Base-by-base conservation (phyloP, 2,888 invertebrate species). In the Troglohyphantes excavatus region DNA sequence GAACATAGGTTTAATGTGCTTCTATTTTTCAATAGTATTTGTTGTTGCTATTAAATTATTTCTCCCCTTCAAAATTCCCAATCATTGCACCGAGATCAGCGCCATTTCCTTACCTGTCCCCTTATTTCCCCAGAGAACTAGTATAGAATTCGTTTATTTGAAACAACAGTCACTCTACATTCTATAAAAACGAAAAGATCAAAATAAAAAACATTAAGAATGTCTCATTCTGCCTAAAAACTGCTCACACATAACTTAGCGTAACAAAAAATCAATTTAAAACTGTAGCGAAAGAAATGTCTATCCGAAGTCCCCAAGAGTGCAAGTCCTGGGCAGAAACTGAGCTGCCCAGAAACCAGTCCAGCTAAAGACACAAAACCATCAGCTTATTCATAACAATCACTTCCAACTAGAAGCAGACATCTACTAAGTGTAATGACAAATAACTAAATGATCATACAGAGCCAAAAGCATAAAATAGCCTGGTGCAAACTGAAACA, bases 401-500 rank as follows among this genome's bases (percentile, higher is more conserved):
- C 81, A 84, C 75, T 90, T 82, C 53, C 53, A 81, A 85, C 85
- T 85, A 90, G 75, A 90, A 84, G 90, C 90, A 90, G 75, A 90
- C 85, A 90, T 81, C 90, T 90, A 90, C 72, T 85, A 73, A 67
- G 90, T 90, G 90, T 68, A 73, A 63, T 29, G 72, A 90, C 85
- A 90, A 90, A 78, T 72, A 90, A 79, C 65, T 73, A 79, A 84
- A 43, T 53, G 67, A 88, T 75, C 85, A 90, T 81, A 81, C 84
- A 84, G 70, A 90, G 84, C 90, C 75, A 81, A 90, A n/a, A 90
- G 90, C 88, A 82, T 89, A 68, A 79, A 90, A 90, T 81, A 90
- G 85, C 85, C 73, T 90, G 85, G 85, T 90, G 90, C 90, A 90
- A 90, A 90, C 85, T 75, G 65, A n/a, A 85, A 90, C 73, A 90